phyloP scores from a whole-genome alignment of 2,888 invertebrate species.

The Hyposoter dolosus region DNA sequence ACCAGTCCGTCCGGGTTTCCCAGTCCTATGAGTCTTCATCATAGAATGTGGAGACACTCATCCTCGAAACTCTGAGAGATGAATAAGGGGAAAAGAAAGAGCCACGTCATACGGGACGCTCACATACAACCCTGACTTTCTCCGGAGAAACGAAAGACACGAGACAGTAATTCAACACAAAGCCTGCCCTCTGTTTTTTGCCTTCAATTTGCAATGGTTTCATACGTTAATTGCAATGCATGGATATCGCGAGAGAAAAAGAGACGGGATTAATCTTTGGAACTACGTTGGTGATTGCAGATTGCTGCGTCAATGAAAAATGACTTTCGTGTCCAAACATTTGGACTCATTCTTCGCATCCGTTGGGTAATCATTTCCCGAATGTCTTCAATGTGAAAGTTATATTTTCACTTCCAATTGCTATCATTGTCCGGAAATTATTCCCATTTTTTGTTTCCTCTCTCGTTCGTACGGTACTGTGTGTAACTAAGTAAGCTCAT shows the following conservation, averaged over 20 bases:
- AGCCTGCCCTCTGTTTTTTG: constrained; percentile 14
- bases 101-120: constrained; percentile 59
- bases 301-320: not conserved
- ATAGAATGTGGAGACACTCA: constrained; percentile 21
- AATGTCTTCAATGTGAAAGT: constrained; percentile 11
- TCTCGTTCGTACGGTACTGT: not conserved
- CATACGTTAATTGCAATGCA: constrained; percentile 25
- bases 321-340: constrained; percentile 31
- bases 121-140: constrained; percentile 59
- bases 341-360: constrained; percentile 15
- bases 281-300: not conserved
- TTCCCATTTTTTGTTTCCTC: constrained; percentile 22
- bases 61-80: constrained; percentile 18
- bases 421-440: constrained; percentile 22
- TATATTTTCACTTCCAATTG: constrained; percentile 31
- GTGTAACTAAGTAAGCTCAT: constrained; percentile 11
- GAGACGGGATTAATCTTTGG: not conserved
- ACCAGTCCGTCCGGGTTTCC: not conserved
- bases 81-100: constrained; percentile 32
- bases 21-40: not conserved
- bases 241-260: not conserved
- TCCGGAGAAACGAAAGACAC: constrained; percentile 58
- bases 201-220: constrained; percentile 43
- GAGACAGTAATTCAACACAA: constrained; percentile 37
- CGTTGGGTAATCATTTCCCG: not conserved